phyloP scores from a whole-genome alignment of 2,113 vertebrate genomes.

The Tricholaema leucomelas region DNA sequence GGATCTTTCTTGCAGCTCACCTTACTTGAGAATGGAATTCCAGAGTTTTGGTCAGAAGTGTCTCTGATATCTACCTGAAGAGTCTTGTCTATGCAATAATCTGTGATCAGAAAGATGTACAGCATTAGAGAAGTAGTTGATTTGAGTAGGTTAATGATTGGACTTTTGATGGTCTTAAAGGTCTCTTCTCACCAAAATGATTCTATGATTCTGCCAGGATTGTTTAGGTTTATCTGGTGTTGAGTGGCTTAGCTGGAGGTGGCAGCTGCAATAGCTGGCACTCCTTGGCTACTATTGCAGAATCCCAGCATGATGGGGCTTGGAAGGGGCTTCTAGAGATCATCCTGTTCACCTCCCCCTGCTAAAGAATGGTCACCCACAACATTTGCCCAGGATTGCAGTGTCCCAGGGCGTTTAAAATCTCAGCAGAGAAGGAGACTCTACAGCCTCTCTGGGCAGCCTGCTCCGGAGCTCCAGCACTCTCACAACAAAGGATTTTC shows the following conservation, averaged over 20 bases:
- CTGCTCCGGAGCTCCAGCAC: too few species aligned
- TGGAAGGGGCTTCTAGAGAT: too few species aligned
- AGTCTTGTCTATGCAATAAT: fast-evolving
- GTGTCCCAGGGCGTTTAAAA: too few species aligned
- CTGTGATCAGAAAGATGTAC: fast-evolving
- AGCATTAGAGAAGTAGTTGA: neutral
- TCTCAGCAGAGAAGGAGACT: too few species aligned
- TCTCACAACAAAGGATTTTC: too few species aligned
- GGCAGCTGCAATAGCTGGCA: neutral
- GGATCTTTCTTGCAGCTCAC: neutral
- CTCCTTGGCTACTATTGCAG: neutral
- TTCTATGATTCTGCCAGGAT: neutral
- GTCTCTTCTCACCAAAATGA: neutral
- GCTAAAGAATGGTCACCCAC: too few species aligned
- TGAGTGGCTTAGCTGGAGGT: neutral
- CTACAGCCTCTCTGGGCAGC: too few species aligned
- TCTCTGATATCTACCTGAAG: neutral
- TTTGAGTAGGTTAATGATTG: neutral
- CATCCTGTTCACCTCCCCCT: too few species aligned
- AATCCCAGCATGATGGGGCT: too few species aligned
- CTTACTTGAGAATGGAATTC: neutral
- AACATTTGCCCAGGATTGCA: too few species aligned
- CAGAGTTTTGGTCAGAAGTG: neutral
- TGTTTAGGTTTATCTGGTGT: neutral
- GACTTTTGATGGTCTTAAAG: neutral